Base-by-base conservation (phyloP, 2,888 invertebrate species). In the Hypolimnas misippus region DNA sequence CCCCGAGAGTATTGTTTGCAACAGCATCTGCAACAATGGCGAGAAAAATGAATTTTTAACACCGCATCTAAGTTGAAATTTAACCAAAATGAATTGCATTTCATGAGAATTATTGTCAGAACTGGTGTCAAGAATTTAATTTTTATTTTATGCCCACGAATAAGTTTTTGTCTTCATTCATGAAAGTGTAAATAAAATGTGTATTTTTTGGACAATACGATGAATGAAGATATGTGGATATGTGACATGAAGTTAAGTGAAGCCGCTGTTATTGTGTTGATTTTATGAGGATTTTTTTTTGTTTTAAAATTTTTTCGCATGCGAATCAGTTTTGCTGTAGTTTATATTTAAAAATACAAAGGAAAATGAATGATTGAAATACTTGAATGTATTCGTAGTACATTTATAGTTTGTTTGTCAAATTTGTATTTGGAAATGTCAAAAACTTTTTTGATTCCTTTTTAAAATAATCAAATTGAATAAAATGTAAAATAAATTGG, bases 1-100 rank as follows among this genome's bases (percentile, higher is more conserved):
- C 70, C 74, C 75, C 67, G 70, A 77, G 72, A 73, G 80, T 87
- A 86, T 88, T 87, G 83, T 88, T 86, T 79, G 71, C 73, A 76
- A 76, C 81, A 83, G 83, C 86, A 88, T 87, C 90, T 90, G 89
- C 38, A 89, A 90, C 85, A 86, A 86, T 66, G 61, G 42, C 29
- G 63, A 70, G 69, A 66, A 62, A 63, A 63, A 60, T 55, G 44
- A 57, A 59, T 61, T 61, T 56, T 51, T 50, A 44, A 38, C 33
- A 53, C 14, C 42, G 35, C 14, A 14, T 52, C 42, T 44, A 10
- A 52, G 21, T 44, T 42, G 21, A 58, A 51, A 31, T 33, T 12
- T 17, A n/a, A 21, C 12, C 19, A 6, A 29, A 44, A 52, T 33
- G 21, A 58, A 52, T 44, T 58, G 19, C 17, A 42, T 21, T 46